Evolutionary conservation across 2,888 invertebrate genomes (phyloP).

Genomic region (Herminia tarsipennalis): DNA sequence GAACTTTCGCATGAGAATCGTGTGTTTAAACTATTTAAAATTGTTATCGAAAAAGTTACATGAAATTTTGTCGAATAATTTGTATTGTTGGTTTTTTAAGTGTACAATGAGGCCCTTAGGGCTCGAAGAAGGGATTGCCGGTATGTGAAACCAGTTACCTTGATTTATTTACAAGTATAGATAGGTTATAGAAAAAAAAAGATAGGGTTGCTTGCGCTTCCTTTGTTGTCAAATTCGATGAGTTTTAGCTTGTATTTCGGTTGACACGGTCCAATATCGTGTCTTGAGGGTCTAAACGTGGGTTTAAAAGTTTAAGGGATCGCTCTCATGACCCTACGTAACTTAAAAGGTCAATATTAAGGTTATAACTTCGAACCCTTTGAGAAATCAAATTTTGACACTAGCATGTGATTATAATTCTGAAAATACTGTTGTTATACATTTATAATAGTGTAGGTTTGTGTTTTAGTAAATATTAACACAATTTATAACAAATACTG

Average conservation of each 20-base stretch:
- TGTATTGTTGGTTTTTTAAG: conserved; percentile 42
- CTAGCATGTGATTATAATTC: no score
- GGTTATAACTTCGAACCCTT: background rate
- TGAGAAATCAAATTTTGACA: background rate
- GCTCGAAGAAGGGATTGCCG: conserved; percentile 48
- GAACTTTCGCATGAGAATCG: conserved; percentile 46
- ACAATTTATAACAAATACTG: no score
- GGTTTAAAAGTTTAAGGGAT: conserved; percentile 2
- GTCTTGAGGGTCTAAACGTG: conserved; percentile 6
- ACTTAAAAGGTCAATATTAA: conserved; percentile 20
- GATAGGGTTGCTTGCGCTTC: conserved; percentile 17
- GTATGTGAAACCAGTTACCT: conserved; percentile 63
- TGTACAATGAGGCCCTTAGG: conserved; percentile 42
- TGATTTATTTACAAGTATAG: conserved; percentile 56
- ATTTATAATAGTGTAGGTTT: no score
- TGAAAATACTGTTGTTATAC: no score
- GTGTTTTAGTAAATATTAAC: no score
- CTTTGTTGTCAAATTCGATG: conserved; percentile 24
- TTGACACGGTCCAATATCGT: conserved; percentile 4
- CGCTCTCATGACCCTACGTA: conserved; percentile 36
- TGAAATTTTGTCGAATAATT: conserved; percentile 10
- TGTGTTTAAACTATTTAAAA: conserved; percentile 25
- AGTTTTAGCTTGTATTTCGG: conserved; percentile 1
- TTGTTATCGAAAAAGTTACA: conserved; percentile 21
- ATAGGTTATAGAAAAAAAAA: conserved; percentile 52